These are phyloP conservation scores for Trileptium ribeirensis DNA, from an alignment of 2,888 invertebrate species.

Conservation along the genomic window DNA sequence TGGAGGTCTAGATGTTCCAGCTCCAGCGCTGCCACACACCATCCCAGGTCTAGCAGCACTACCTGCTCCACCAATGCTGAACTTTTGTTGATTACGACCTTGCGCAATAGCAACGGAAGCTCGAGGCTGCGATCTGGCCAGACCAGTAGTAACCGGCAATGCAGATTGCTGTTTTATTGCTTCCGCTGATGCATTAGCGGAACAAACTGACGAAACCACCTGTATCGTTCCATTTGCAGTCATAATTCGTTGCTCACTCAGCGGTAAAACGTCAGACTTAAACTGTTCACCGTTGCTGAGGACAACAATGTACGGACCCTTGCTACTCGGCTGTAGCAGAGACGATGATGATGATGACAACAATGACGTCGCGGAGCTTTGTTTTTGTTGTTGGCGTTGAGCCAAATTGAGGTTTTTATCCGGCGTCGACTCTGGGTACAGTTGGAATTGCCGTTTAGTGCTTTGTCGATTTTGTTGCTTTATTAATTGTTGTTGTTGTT, in stretches of 20 bases:
- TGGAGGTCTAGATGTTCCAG: no score
- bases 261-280: neutral
- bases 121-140: no score
- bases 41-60: no score
- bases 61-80: no score
- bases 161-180: no score
- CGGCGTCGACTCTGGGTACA: neutral
- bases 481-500: neutral
- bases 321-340: neutral
- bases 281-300: neutral
- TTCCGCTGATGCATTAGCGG: neutral
- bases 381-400: neutral
- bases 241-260: neutral
- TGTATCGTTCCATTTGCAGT: neutral
- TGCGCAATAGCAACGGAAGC: no score
- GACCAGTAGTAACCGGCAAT: no score
- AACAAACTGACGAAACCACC: neutral
- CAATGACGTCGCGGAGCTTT: neutral
- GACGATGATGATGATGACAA: neutral
- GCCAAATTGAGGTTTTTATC: no score
- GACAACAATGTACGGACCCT: neutral
- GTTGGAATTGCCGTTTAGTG: neutral
- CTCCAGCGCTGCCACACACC: no score
- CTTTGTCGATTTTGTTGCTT: neutral
- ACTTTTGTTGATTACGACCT: no score